Evolutionary conservation across 1,140 invertebrate species (phyloP), one percentile per base, ranked within the genome.

Genomic region (Pararge aegeria): DNA sequence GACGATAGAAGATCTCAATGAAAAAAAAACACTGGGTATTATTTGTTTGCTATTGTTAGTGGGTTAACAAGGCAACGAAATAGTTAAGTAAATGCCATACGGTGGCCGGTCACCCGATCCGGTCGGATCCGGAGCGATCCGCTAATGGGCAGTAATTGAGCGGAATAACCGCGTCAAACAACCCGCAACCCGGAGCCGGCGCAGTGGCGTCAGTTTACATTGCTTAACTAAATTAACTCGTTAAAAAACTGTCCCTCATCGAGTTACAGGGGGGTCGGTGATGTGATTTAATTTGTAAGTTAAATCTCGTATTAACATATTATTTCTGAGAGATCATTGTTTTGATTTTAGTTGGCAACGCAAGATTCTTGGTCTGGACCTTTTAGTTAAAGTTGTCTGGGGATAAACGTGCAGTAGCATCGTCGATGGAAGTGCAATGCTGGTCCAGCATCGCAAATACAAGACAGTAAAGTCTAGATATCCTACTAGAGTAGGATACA

Each of bases 141-240:
- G 55, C 44, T 69, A 64, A 73, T 73, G 72, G 55, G 40, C 55
- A 54, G 64, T 75, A 75, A 78, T 78, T 73, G 73, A 58, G 56
- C 66, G 68, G 67, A 78, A 78, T 70, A 75, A 78, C 68, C 59
- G 52, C 64, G 59, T 72, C 61, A 46, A 7, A 52, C 53, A 68
- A 55, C 66, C 61, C 54, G 53, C 50, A 56, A 64, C 61, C 49
- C 30, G 18, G 55, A 42, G 38, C 63, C 59, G 20, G 18, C 46
- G 7, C 24, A 24, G 24, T 30, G 12, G 62, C 52, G 46, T 68
- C 59, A 16, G 29, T 34, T 68, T 68, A 68, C 68, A 38, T 55
- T 29, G 51, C 24, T 58, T 59, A 54, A 67, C 61, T 56, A 38
- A 56, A 61, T 65, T 64, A 67, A 64, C 49, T 55, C 50, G 30